These are phyloP conservation scores for Esox lucius DNA, from an alignment of 2,797 vertebrate genomes.

Conservation along the genomic window DNA sequence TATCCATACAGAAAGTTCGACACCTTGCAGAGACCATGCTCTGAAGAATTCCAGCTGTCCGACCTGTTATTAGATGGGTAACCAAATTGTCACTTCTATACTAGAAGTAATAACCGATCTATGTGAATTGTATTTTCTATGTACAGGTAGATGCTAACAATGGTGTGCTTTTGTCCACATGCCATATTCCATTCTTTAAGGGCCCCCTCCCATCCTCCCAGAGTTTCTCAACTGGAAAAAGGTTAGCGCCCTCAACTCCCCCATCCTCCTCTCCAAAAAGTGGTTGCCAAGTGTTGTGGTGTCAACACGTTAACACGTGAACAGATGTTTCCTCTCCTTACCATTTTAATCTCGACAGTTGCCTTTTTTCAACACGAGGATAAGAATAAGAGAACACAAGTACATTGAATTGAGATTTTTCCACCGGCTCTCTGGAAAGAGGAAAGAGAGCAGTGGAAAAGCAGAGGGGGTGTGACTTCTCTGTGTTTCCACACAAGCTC, in stretches of 20 bases:
- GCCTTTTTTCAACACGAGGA: neutral
- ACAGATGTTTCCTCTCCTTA: neutral
- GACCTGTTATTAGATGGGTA: too few relatives aligned
- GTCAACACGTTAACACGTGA: neutral
- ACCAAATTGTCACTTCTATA: too few relatives aligned
- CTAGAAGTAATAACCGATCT: too few relatives aligned
- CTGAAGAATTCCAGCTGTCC: too few relatives aligned
- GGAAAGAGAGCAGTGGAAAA: conserved; percentile 44
- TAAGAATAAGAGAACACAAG: neutral
- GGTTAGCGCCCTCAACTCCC: conserved; percentile 22
- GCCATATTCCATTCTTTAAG: neutral
- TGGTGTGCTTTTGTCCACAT: neutral
- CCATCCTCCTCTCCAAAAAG: conserved; percentile 7
- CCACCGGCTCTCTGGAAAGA: conserved; percentile 11
- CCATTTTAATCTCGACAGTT: neutral
- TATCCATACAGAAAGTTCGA: too few relatives aligned
- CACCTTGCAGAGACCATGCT: too few relatives aligned
- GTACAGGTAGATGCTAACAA: too few relatives aligned
- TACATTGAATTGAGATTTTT: neutral
- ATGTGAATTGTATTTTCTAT: too few relatives aligned
- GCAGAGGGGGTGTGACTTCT: conserved; percentile 1
- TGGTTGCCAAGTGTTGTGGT: neutral
- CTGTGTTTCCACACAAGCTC: conserved; percentile 28
- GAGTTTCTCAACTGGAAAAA: neutral
- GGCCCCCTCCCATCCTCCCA: neutral